Conservation (phyloP, 2,113 vertebrate genomes). For the cat (Felis catus) region F.catus_Fca126_mat1.0 CM031418.1:61732501-61733000, state of each 20-base stretch:
- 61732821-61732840: not conserved
- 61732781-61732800: not conserved
- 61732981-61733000: slow-evolving; percentile 52
- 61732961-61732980: slow-evolving; percentile 55
- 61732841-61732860: slow-evolving; percentile 16
- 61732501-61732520: not conserved
- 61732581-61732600: no score
- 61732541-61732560: not conserved
- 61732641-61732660: no score
- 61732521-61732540: not conserved
- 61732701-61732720: no score
- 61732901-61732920: slow-evolving; percentile 26
- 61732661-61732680: no score
- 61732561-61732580: not conserved
- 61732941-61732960: not conserved
- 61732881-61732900: not conserved
- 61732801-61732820: not conserved
- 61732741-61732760: no score
- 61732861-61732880: not conserved
- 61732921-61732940: not conserved
- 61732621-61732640: no score
- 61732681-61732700: no score
- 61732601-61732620: no score
- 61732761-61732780: not conserved
- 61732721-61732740: no score